A percentile compares a stretch with the other conserved stretches of the same genome.
Evolutionary conservation across 2,797 vertebrate genomes (phyloP).

Genomic region (Melanogrammus aeglefinus): DNA sequence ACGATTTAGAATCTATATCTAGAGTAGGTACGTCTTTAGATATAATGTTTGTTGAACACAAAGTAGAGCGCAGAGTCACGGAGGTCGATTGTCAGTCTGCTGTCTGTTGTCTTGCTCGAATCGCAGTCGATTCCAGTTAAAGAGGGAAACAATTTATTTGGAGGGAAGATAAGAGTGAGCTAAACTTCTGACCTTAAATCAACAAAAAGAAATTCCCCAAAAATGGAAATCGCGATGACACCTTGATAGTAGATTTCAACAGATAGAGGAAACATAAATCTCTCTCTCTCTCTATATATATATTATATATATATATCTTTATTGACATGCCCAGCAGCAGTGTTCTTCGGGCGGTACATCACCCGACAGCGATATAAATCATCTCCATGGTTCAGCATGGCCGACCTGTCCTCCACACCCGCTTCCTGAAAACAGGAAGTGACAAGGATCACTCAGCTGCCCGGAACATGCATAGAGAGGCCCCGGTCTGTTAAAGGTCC

Average conservation of each 20-base stretch:
- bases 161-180: too few relatives aligned
- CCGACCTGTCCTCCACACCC: not conserved
- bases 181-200: not conserved
- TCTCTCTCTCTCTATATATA: too few relatives aligned
- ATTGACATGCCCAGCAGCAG: not conserved
- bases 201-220: not conserved
- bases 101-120: not conserved
- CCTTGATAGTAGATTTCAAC: not conserved
- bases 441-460: not conserved
- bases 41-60: not conserved
- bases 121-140: not conserved
- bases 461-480: not conserved
- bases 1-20: slow-evolving; percentile 47
- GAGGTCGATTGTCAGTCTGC: not conserved
- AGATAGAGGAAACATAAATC: not conserved
- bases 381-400: not conserved
- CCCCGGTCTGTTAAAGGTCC: not conserved
- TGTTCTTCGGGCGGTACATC: not conserved
- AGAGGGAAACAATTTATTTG: not conserved
- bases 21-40: slow-evolving; percentile 16
- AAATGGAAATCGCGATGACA: too few relatives aligned
- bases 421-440: slow-evolving; percentile 1
- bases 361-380: not conserved
- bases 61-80: not conserved
- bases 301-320: not conserved